These are phyloP conservation scores for Orchesellides sinensis DNA, from an alignment of 2,888 invertebrate genomes.

Conservation along the genomic window DNA sequence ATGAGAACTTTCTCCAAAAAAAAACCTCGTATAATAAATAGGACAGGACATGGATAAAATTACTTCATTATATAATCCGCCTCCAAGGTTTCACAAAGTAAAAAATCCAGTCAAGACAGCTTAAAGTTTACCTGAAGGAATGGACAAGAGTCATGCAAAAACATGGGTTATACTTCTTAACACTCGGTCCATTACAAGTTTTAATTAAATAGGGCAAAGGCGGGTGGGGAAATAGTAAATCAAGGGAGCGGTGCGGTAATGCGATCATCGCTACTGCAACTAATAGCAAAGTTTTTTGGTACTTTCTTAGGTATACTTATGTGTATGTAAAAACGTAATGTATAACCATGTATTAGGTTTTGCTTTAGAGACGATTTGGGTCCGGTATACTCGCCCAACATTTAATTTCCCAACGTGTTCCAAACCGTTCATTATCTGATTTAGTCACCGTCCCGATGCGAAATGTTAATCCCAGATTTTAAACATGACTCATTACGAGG, in stretches of 20 bases:
- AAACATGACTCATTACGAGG: no score
- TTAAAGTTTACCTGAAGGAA: constrained; percentile 22
- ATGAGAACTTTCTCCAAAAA: background rate
- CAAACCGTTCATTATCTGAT: no score
- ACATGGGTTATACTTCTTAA: background rate
- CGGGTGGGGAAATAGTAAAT: background rate
- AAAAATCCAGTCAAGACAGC: background rate
- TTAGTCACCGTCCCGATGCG: no score
- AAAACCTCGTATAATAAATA: background rate
- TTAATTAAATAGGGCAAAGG: constrained; percentile 11
- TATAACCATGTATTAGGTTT: no score
- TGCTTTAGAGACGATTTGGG: background rate
- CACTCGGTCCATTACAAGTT: background rate
- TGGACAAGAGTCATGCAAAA: background rate
- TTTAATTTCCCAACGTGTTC: no score
- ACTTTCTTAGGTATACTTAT: background rate
- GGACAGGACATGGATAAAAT: constrained; percentile 18
- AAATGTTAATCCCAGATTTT: no score
- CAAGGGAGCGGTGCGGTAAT: background rate
- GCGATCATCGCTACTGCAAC: background rate
- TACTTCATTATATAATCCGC: constrained; percentile 31
- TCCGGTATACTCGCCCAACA: background rate
- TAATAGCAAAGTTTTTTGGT: background rate
- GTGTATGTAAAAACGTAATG: no score
- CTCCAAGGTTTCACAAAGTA: background rate